Evolutionary conservation across 2,888 invertebrate genomes (phyloP).

Genomic region (Philonicus albiceps): DNA sequence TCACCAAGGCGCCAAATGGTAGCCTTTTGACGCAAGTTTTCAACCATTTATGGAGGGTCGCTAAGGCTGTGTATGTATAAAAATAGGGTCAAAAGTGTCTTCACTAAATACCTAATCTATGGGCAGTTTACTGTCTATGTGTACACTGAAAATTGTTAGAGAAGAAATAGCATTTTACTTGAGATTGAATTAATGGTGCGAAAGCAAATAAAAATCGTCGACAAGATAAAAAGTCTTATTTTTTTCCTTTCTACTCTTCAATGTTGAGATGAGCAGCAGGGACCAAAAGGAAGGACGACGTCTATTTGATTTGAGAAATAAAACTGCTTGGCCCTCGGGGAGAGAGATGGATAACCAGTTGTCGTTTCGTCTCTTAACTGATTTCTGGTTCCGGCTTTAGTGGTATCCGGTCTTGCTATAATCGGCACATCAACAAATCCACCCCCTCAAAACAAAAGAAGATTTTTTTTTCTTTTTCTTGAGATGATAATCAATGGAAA

Average conservation of each 20-base stretch:
- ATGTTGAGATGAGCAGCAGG: not conserved
- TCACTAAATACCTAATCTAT: slow-evolving; percentile 32
- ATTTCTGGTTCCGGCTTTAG: slow-evolving; percentile 23
- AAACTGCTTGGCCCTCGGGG: not conserved
- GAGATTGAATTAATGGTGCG: slow-evolving; percentile 37
- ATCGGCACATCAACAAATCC: slow-evolving; percentile 16
- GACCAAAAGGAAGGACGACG: not conserved
- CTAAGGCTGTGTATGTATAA: not conserved
- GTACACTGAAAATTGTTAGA: not conserved
- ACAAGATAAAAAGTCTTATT: slow-evolving; percentile 13
- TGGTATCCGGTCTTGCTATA: slow-evolving; percentile 21
- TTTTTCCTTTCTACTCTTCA: not conserved
- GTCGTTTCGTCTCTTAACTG: slow-evolving; percentile 1
- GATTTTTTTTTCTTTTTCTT: slow-evolving; percentile 5
- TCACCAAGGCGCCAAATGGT: slow-evolving; percentile 32
- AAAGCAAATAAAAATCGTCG: slow-evolving; percentile 30
- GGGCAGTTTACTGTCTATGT: not conserved
- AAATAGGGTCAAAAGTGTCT: not conserved
- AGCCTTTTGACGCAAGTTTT: slow-evolving; percentile 32
- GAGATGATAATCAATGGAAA: slow-evolving; percentile 10
- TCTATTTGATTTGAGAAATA: slow-evolving; percentile 1
- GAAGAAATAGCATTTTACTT: not conserved
- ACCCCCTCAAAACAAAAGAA: not conserved
- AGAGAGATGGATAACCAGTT: not conserved
- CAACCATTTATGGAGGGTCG: not conserved